Conservation (phyloP, 2,888 invertebrate species). For the Nudaria mundana region DNA sequence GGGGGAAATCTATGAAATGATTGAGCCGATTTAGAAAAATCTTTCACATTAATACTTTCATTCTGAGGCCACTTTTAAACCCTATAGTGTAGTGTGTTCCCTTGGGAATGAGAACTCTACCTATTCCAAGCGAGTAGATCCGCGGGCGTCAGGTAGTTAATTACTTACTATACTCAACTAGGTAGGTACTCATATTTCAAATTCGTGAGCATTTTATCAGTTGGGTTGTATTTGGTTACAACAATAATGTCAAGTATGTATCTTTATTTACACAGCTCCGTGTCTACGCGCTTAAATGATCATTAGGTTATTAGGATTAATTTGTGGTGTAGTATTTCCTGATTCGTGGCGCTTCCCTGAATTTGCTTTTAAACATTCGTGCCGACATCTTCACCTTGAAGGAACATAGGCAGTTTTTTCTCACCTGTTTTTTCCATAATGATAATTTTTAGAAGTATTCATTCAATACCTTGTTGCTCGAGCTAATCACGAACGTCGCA, state of each 20-base stretch:
- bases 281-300: conserved; percentile 36
- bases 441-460: conserved; percentile 69
- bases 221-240: too few relatives aligned
- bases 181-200: too few relatives aligned
- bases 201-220: too few relatives aligned
- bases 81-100: too few relatives aligned
- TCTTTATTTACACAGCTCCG: conserved; percentile 24
- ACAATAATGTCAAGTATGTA: conserved; percentile 15
- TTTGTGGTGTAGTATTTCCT: conserved; percentile 61
- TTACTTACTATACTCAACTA: too few relatives aligned
- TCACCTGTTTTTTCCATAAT: conserved; percentile 65
- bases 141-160: too few relatives aligned
- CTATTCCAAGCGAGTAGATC: too few relatives aligned
- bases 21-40: too few relatives aligned
- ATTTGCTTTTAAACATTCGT: conserved; percentile 63
- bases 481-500: conserved; percentile 67
- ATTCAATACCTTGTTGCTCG: conserved; percentile 66
- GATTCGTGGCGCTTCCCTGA: conserved; percentile 67
- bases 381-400: conserved; percentile 73
- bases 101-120: too few relatives aligned
- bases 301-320: conserved; percentile 54
- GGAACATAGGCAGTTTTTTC: conserved; percentile 65
- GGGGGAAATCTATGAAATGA: too few relatives aligned
- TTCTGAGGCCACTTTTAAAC: too few relatives aligned
- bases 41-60: too few relatives aligned